These are phyloP conservation scores for Caenorhabditis sp. DNA, from an alignment of 2,888 invertebrate species.

Conservation along the genomic window DNA sequence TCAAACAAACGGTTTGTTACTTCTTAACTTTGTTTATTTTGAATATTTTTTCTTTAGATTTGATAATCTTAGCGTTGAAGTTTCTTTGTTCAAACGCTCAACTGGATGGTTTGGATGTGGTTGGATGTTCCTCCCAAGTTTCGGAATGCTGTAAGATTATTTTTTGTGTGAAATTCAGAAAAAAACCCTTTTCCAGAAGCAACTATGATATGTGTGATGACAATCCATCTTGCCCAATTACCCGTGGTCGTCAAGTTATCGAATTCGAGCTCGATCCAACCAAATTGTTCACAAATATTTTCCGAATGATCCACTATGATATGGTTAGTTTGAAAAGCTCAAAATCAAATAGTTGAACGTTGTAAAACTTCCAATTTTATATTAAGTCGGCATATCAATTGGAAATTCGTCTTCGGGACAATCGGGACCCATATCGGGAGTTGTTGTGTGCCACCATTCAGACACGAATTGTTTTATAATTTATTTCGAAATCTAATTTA, in stretches of 20 bases:
- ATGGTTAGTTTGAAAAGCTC: conserved; percentile 31
- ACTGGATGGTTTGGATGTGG: conserved; percentile 69
- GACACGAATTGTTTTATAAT: conserved; percentile 49
- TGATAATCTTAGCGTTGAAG: conserved; percentile 64
- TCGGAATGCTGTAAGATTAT: conserved; percentile 58
- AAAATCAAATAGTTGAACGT: not conserved
- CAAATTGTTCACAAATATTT: conserved; percentile 55
- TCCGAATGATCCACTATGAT: conserved; percentile 60
- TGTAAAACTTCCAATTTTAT: not conserved
- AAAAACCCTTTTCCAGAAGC: conserved; percentile 32
- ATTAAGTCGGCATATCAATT: conserved; percentile 62
- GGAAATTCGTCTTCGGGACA: conserved; percentile 58
- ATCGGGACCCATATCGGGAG: conserved; percentile 56
- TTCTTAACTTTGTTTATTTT: too few relatives aligned
- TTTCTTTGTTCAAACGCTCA: conserved; percentile 60
- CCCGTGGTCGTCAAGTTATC: conserved; percentile 61
- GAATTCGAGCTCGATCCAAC: conserved; percentile 61
- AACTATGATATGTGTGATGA: conserved; percentile 57
- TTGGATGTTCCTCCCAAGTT: conserved; percentile 66
- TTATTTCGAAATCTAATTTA: not conserved
- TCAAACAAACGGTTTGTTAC: conserved; percentile 55
- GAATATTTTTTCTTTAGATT: conserved; percentile 50
- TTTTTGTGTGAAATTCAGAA: conserved; percentile 2
- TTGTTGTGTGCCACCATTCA: conserved; percentile 63
- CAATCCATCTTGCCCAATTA: conserved; percentile 57